Evolutionary conservation across 2,113 vertebrate genomes (phyloP), one percentile per base, ranked within the genome.

Genomic region (Ciconia maguari): DNA sequence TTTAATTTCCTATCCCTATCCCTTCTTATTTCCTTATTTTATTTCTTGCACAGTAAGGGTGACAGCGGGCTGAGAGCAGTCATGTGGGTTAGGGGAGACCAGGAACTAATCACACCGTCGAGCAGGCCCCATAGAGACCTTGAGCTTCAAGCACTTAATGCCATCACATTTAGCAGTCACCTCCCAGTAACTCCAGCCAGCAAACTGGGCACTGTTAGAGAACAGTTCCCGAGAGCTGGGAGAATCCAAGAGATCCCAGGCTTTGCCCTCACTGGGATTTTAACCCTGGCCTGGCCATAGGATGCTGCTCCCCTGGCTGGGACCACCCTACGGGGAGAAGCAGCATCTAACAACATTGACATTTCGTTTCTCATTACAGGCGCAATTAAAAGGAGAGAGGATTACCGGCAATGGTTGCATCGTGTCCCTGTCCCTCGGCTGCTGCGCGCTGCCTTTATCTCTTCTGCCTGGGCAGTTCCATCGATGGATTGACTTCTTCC

Each of bases 401-500:
- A 79, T 91, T 83, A 34, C 62, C 52, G 82, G 69, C 13, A 0
- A 44, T 1, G 12, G 44, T n/a, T 7, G 16, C 6, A 0, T 20
- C 8, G 0, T 24, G 64, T 93, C 71, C 87, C 77, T 4, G 9
- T 85, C 70, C 87, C 58, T 70, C 6, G 1, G 46, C 87, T 0
- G 2, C 70, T 2, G 3, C 10, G 0, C 2, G 16, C 61, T 87
- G 77, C 84, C 38, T 79, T 83, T 90, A 36, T 93, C 92, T 93
- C 76, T 85, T 94, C 97, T 83, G 90, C 92, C 90, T 72, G 85
- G 91, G 79, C 93, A 87, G 79, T 65, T 95, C 79, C 69, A 24
- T 94, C 90, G 10, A 94, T 89, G 87, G 92, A 97, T 92, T 8
- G 62, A 94, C 92, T 97, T 88, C 87, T 74, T 74, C 76, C 83